Percentiles rank a stretch among this genome's conserved stretches.
Conservation (phyloP, 2,797 vertebrate genomes). For the Gorsachius magnificus region DNA sequence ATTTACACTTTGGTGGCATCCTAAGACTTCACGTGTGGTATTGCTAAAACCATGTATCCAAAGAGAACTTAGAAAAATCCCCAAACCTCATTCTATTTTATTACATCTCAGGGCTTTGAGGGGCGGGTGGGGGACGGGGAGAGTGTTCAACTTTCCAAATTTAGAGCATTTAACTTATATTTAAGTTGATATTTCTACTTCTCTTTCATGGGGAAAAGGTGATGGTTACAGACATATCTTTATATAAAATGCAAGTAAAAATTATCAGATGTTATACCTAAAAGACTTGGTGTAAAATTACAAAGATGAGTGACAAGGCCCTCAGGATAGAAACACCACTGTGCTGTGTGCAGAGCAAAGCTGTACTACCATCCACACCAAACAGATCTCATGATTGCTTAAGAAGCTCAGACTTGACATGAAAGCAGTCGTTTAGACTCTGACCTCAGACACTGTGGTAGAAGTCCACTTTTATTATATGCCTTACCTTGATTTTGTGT, state of each 20-base stretch:
- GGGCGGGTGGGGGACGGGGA: too few species aligned
- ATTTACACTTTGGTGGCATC: not conserved
- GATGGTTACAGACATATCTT: not conserved
- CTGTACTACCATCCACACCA: not conserved
- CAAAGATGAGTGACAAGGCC: not conserved
- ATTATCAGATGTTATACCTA: not conserved
- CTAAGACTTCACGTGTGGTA: not conserved
- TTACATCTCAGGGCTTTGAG: not conserved
- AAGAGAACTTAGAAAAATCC: not conserved
- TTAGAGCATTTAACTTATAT: not conserved
- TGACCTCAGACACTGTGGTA: not conserved
- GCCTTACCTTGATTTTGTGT: not conserved
- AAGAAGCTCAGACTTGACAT: not conserved
- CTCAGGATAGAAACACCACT: fast-evolving
- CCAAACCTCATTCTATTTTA: not conserved
- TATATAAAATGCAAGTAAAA: not conserved
- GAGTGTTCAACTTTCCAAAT: not conserved
- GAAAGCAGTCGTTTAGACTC: not conserved
- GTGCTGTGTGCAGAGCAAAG: not conserved
- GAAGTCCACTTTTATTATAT: not conserved
- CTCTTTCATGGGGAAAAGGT: not conserved
- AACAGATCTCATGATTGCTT: not conserved
- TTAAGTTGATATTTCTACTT: not conserved
- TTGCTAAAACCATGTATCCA: not conserved
- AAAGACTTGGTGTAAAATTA: not conserved